Conservation (phyloP, 2,888 invertebrate species). For the Platycnemis pennipes region DNA sequence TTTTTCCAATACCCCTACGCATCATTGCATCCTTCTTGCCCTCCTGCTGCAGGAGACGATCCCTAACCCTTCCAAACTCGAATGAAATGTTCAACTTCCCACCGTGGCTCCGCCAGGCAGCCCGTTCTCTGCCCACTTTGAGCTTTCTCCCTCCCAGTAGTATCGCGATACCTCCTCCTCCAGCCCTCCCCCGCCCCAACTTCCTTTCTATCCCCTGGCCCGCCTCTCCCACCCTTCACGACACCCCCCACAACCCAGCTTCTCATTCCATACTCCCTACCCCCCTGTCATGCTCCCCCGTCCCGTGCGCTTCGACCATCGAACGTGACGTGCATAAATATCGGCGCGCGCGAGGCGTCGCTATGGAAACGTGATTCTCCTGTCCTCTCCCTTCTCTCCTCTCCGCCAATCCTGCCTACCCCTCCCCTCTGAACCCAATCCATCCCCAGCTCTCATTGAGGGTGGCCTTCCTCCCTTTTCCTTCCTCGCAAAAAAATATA, state of each 20-base stretch:
- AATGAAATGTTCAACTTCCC: background rate
- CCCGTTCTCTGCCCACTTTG: background rate
- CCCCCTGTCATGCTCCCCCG: background rate
- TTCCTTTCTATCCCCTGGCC: background rate
- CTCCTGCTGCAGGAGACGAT: background rate
- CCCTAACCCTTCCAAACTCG: background rate
- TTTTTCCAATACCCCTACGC: no score
- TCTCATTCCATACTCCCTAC: background rate
- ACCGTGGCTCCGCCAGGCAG: background rate
- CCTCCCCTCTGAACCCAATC: background rate
- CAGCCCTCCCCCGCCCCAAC: background rate
- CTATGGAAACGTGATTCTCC: conserved; percentile 65
- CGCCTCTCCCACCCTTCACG: background rate
- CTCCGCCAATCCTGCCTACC: background rate
- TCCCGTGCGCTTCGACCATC: conserved; percentile 41
- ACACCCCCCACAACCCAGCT: background rate
- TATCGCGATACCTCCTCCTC: background rate
- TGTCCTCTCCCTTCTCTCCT: background rate
- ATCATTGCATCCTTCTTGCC: no score
- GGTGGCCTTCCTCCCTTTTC: background rate
- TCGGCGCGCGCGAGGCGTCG: conserved; percentile 62
- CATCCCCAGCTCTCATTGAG: conserved; percentile 53
- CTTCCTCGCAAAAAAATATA: background rate
- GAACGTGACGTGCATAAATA: conserved; percentile 68
- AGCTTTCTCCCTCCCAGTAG: background rate